Conservation (phyloP, 2,113 vertebrate species). For the Esox niger region DNA sequence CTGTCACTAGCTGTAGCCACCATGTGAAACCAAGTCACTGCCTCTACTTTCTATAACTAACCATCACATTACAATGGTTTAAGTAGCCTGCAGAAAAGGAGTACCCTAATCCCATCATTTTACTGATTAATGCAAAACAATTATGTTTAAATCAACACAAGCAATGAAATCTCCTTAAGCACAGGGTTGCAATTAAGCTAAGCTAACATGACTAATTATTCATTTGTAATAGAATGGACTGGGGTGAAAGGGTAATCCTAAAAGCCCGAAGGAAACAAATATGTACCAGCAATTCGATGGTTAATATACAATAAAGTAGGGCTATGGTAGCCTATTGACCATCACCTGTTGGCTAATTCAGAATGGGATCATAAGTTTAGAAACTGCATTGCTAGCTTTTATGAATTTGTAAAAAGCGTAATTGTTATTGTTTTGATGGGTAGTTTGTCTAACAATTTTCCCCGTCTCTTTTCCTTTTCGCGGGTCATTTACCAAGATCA, state of each 20-base stretch:
- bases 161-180: background rate
- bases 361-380: no score
- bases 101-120: background rate
- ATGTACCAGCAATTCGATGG: background rate
- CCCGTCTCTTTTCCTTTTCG: no score
- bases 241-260: constrained; percentile 9
- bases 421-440: no score
- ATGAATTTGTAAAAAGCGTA: no score
- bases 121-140: constrained; percentile 8
- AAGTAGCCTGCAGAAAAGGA: background rate
- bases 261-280: constrained; percentile 5
- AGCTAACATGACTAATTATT: constrained; percentile 19
- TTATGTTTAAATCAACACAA: constrained; percentile 11
- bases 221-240: constrained; percentile 2
- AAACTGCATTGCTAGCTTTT: no score
- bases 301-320: background rate
- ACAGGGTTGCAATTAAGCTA: constrained; percentile 15
- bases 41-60: background rate
- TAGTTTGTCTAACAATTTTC: no score
- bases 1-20: constrained; percentile 40
- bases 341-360: background rate
- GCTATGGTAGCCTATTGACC: background rate
- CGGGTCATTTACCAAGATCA: no score
- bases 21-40: constrained; percentile 14
- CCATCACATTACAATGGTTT: background rate